A percentile compares a stretch with the other conserved stretches of the same genome.
Evolutionary conservation across 1,140 invertebrate genomes (phyloP).

Genomic region (Bombus fervidus): DNA sequence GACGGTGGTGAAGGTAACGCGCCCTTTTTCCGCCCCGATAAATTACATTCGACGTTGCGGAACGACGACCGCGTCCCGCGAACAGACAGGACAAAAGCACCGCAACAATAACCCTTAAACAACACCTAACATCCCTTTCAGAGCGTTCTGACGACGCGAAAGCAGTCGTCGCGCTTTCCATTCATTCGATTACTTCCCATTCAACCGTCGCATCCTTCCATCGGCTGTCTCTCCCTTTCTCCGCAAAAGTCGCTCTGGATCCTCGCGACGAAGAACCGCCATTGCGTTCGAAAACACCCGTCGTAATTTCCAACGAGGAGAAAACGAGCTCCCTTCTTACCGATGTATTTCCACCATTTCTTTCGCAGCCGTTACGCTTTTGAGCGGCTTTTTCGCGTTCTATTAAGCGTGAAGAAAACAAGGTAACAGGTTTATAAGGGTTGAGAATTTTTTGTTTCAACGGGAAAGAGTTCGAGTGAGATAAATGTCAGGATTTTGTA

Average conservation of each 20-base stretch:
- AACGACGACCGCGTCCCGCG: not conserved
- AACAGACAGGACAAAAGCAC: constrained; percentile 24
- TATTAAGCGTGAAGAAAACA: too few species aligned
- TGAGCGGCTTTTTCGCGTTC: too few species aligned
- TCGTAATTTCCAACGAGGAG: not conserved
- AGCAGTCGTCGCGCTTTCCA: constrained; percentile 32
- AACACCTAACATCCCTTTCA: constrained; percentile 46
- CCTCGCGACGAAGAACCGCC: constrained; percentile 4
- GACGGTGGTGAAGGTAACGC: not conserved
- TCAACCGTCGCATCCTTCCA: constrained; percentile 14
- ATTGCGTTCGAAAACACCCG: not conserved
- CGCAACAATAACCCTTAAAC: constrained; percentile 49
- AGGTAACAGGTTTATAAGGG: too few species aligned
- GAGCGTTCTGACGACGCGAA: constrained; percentile 25
- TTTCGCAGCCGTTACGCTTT: not conserved
- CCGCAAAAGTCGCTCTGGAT: constrained; percentile 9
- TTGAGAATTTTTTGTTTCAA: too few species aligned
- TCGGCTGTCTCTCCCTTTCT: not conserved
- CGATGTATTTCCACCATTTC: not conserved
- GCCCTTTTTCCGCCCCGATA: constrained; percentile 36
- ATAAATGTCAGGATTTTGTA: too few species aligned
- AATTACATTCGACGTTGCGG: constrained; percentile 33
- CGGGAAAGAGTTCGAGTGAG: too few species aligned
- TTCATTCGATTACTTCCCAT: constrained; percentile 46
- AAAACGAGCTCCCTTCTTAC: not conserved